phyloP scores from a whole-genome alignment of 2,888 invertebrate species.

The Phaonia tiefii region DNA sequence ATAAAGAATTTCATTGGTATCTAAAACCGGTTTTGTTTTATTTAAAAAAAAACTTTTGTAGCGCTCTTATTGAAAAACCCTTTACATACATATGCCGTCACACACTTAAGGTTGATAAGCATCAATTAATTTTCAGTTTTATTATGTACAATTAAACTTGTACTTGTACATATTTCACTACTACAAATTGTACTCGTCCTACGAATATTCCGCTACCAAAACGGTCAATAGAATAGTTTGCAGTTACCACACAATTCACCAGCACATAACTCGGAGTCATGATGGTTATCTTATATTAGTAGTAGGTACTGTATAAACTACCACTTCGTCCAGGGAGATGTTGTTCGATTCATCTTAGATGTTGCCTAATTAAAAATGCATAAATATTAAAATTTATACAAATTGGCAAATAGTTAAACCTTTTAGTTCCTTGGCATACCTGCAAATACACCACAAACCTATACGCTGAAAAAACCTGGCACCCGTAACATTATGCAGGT shows the following conservation, averaged over 20 bases:
- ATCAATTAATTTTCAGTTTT: constrained; percentile 63
- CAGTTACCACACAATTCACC: not conserved
- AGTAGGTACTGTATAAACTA: constrained; percentile 4
- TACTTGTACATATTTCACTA: not conserved
- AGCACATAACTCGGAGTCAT: constrained; percentile 42
- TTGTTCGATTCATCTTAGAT: not conserved
- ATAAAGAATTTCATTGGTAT: too few relatives aligned
- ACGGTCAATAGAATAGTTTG: constrained; percentile 8
- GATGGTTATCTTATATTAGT: constrained; percentile 50
- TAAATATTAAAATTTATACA: too few relatives aligned
- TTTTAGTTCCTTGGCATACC: too few relatives aligned
- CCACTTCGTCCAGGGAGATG: not conserved
- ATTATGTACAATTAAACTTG: not conserved
- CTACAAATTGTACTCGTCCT: constrained; percentile 20
- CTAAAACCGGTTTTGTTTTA: too few relatives aligned
- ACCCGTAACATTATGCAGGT: too few relatives aligned
- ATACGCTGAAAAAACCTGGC: too few relatives aligned
- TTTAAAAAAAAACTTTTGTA: too few relatives aligned
- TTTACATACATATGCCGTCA: not conserved
- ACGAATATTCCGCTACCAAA: not conserved
- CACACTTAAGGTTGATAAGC: constrained; percentile 50
- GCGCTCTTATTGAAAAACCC: too few relatives aligned
- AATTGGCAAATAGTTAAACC: too few relatives aligned
- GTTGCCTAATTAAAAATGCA: not conserved
- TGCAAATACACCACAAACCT: too few relatives aligned